Evolutionary conservation across 2,888 invertebrate species (phyloP).

Genomic region (Aporophyla lueneburgensis): DNA sequence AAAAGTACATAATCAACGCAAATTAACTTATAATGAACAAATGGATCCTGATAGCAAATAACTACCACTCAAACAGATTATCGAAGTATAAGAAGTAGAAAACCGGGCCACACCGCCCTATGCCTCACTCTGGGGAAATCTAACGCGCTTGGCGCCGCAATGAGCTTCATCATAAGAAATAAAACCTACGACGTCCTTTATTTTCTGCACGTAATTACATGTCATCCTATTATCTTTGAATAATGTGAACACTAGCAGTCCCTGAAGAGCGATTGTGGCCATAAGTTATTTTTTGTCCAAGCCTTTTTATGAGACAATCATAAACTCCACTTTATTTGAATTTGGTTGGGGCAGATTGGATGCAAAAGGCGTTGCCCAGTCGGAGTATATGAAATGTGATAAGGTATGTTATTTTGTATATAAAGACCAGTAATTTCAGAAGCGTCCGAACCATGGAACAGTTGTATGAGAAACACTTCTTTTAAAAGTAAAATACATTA

Average conservation of each 20-base stretch:
- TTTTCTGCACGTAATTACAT: conserved; percentile 62
- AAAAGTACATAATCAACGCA: background rate
- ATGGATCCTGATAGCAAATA: conserved; percentile 6
- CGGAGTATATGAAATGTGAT: too few relatives aligned
- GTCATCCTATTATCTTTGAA: conserved; percentile 62
- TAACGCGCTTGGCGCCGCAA: conserved; percentile 62
- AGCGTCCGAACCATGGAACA: too few relatives aligned
- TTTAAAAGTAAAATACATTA: too few relatives aligned
- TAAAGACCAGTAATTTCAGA: background rate
- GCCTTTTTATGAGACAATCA: conserved; percentile 16
- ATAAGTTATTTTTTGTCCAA: conserved; percentile 39
- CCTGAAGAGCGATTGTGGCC: conserved; percentile 39
- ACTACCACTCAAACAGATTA: conserved; percentile 25
- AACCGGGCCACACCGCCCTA: conserved; percentile 33
- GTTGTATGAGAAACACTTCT: too few relatives aligned
- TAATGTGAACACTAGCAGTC: conserved; percentile 54
- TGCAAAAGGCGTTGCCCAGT: background rate
- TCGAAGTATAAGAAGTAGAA: conserved; percentile 51
- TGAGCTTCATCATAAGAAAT: conserved; percentile 68
- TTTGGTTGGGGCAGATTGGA: background rate
- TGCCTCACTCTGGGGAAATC: conserved; percentile 69
- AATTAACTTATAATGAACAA: background rate
- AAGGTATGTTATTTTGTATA: too few relatives aligned
- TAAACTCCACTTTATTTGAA: conserved; percentile 31
- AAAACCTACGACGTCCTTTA: conserved; percentile 62